Conservation (phyloP, 2,113 vertebrate genomes). For the Mellivora capensis region DNA sequence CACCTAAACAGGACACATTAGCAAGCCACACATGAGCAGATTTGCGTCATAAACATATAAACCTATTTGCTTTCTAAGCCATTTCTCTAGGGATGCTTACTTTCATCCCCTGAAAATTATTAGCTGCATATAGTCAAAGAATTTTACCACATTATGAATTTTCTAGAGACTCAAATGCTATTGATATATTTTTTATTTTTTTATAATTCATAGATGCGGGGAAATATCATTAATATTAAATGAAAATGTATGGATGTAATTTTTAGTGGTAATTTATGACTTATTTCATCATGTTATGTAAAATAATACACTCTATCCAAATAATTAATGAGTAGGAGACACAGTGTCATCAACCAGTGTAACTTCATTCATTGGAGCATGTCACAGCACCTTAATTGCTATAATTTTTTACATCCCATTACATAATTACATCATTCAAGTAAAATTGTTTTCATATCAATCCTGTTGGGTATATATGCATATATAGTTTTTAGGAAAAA, state of each 20-base stretch:
- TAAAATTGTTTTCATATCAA: conserved; percentile 70
- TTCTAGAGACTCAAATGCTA: neutral
- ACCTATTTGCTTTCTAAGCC: neutral
- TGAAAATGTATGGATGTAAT: conserved; percentile 11
- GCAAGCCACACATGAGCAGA: neutral
- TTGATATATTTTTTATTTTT: neutral
- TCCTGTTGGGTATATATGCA: conserved; percentile 54
- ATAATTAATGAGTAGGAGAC: conserved; percentile 75
- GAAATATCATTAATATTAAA: conserved; percentile 27
- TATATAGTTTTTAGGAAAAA: neutral
- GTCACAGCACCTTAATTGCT: conserved; percentile 67
- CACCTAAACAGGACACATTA: neutral
- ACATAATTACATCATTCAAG: conserved; percentile 72
- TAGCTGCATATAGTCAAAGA: neutral
- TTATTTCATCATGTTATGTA: conserved; percentile 52
- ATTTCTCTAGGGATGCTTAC: neutral
- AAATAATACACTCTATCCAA: conserved; percentile 67
- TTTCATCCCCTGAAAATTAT: neutral
- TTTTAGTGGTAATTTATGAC: conserved; percentile 48
- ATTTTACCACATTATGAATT: neutral
- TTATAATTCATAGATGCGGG: neutral
- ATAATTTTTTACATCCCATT: conserved; percentile 75
- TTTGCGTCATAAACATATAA: neutral
- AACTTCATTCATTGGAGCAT: conserved; percentile 75
- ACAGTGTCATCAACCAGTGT: conserved; percentile 53